These are phyloP conservation scores for Eptatretus atami DNA, from an alignment of 2,797 vertebrate species.

Conservation along the genomic window DNA sequence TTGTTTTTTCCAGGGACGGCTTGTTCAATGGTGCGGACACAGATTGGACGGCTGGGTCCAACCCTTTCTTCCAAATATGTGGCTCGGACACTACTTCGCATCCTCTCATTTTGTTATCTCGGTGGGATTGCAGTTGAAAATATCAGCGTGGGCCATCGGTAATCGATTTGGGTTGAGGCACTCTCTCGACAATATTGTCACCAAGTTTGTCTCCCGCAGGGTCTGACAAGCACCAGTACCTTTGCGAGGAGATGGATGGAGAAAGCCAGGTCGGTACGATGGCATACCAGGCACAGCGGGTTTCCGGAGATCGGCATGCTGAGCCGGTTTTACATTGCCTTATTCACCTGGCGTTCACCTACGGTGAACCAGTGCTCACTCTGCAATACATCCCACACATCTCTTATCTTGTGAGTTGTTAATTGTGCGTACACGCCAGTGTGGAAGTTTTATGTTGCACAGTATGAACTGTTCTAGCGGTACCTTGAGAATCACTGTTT, in stretches of 20 bases:
- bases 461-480: too few species aligned
- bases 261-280: conserved; percentile 26
- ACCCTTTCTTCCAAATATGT: conserved; percentile 60
- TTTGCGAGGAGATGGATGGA: conserved; percentile 22
- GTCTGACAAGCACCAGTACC: conserved; percentile 50
- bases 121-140: conserved; percentile 20
- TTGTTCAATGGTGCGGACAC: conserved; percentile 81
- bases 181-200: background rate
- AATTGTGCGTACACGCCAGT: too few species aligned
- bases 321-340: conserved; percentile 58
- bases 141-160: background rate
- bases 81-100: conserved; percentile 51
- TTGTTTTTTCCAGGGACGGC: conserved; percentile 34
- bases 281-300: conserved; percentile 51
- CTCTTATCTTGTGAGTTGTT: conserved; percentile 46
- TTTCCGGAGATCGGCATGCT: conserved; percentile 52
- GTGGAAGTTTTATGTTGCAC: too few species aligned
- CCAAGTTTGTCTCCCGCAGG: conserved; percentile 17
- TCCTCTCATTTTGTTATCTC: conserved; percentile 75
- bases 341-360: conserved; percentile 61
- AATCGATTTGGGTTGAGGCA: background rate
- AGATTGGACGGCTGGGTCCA: conserved; percentile 68
- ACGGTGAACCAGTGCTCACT: conserved; percentile 80
- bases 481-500: too few species aligned
- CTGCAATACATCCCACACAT: conserved; percentile 93